Percentiles rank a stretch among this genome's conserved stretches.
phyloP scores from a whole-genome alignment of 2,888 invertebrate genomes.

The Molanna angustata region DNA sequence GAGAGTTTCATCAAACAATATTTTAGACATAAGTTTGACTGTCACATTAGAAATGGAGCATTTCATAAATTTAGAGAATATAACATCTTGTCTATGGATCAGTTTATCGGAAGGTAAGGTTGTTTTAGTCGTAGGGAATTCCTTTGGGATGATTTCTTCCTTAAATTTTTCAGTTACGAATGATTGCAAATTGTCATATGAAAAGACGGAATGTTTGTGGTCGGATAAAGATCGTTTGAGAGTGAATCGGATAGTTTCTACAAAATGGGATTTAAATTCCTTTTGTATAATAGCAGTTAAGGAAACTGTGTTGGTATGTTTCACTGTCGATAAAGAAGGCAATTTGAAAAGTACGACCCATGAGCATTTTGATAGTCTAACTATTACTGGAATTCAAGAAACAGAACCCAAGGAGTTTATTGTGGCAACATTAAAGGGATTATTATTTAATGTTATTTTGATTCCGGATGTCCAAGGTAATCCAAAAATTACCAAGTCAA shows the following conservation, averaged over 20 bases:
- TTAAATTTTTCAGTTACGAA: constrained; percentile 6
- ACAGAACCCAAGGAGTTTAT: constrained; percentile 4
- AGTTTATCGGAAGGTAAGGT: not conserved
- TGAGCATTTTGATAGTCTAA: constrained; percentile 15
- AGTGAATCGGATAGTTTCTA: constrained; percentile 8
- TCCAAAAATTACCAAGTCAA: not conserved
- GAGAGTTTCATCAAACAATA: constrained; percentile 10
- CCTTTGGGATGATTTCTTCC: constrained; percentile 5
- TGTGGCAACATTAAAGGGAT: constrained; percentile 14
- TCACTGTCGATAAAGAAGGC: not conserved
- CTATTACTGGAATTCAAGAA: constrained; percentile 14
- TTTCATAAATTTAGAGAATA: not conserved
- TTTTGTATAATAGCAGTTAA: constrained; percentile 14
- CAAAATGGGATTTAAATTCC: not conserved
- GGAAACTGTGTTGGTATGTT: constrained; percentile 10
- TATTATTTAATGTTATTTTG: constrained; percentile 7
- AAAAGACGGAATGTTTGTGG: constrained; percentile 14
- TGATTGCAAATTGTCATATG: not conserved
- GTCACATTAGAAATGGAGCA: constrained; percentile 4
- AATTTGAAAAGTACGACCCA: not conserved
- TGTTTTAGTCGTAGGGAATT: constrained; percentile 8
- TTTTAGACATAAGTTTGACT: not conserved
- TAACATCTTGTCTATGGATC: constrained; percentile 11
- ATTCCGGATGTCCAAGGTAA: not conserved
- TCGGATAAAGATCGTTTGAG: constrained; percentile 17